Base-by-base conservation (phyloP, 2,888 invertebrate species). In the Stegophylla sp. region DNA sequence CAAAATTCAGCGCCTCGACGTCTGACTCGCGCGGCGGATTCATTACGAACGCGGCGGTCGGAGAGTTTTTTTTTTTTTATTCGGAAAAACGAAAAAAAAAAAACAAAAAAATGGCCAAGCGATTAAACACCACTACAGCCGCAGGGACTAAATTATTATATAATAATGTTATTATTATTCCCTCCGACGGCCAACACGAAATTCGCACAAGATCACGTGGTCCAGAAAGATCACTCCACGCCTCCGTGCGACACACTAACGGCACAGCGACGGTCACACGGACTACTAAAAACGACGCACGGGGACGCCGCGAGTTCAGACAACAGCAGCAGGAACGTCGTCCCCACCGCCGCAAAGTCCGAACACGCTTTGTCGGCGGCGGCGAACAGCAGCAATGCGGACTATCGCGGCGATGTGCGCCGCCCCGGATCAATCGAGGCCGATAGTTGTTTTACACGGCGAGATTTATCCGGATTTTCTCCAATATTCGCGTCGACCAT, bases 341-440 rank as follows among this genome's bases (percentile, higher is more conserved):
- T 13, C 26, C 1, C 59, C 59, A 61, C 61, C 51, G 17, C 73
- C 64, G 23, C 64, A 34, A 15, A 7, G 23, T n/a, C 7, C 10
- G 10, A 41, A 20, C 13, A 1, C 17, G 51, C 73, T 74, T 73
- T 73, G 74, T 61, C 28, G 28, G 20, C 13, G 28, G 20, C 13
- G 7, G 1, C 67, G 26, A n/a, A n/a, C 17, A 0, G 17, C 56
- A 15, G 17, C 41, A 20, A 56, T n/a, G 43, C 41, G 17, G 23
- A 72, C 13, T 34, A 73, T 73, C 73, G 59, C n/a, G 45, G 34
- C 64, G 34, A 75, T 64, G 17, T 75, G 64, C 34, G 64, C 34
- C 64, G 23, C 20, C 56, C 20, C n/a, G n/a, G 34, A 17, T 20
- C 17, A 17, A 64, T 64, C 63, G 74, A 15, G 15, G 26, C 28